Base-by-base conservation (phyloP, 2,888 invertebrate genomes). In the Hemicrepidius hirtus region DNA sequence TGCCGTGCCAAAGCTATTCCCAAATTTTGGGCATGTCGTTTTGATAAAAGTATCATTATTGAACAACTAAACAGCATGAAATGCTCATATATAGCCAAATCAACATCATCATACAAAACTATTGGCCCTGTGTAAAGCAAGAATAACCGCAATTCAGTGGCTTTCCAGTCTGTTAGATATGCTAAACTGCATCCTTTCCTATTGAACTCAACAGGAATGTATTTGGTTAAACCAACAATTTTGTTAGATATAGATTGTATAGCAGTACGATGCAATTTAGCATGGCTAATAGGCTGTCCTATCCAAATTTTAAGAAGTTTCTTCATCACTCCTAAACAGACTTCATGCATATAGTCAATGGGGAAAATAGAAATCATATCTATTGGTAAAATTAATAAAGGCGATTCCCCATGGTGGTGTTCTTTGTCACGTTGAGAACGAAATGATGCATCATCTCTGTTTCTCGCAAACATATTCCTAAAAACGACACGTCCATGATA, bases 141-240 rank as follows among this genome's bases (percentile, higher is more conserved):
- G n/a, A n/a, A n/a, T n/a, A n/a, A n/a, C n/a, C n/a, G n/a, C n/a
- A n/a, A n/a, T n/a, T n/a, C n/a, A n/a, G n/a, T n/a, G n/a, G n/a
- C n/a, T n/a, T n/a, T n/a, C n/a, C n/a, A n/a, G n/a, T n/a, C n/a
- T 21, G 55, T 4, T 12, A 55, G 24, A 7, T 55, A 18, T 3
- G 3, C 4, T 9, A 55, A 12, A n/a, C 24, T 5, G 16, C 55
- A 20, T 12, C 20, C 20, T 32, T 55, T 55, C 13, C 55, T 24
- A 55, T 55, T 28, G 12, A 55, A n/a, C 21, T 55, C 55, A n/a
- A 55, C 21, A n/a, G 55, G 55, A 12, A 55, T 24, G 28, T 7
- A 55, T 5, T 55, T 7, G 5, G 9, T 24, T 12, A 55, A 21
- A 55, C 10, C 6, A 35, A 35, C 35, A 35, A 35, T 35, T 35